These are phyloP conservation scores for Tridacna crocea DNA, from an alignment of 2,888 invertebrate genomes.

Conservation along the genomic window DNA sequence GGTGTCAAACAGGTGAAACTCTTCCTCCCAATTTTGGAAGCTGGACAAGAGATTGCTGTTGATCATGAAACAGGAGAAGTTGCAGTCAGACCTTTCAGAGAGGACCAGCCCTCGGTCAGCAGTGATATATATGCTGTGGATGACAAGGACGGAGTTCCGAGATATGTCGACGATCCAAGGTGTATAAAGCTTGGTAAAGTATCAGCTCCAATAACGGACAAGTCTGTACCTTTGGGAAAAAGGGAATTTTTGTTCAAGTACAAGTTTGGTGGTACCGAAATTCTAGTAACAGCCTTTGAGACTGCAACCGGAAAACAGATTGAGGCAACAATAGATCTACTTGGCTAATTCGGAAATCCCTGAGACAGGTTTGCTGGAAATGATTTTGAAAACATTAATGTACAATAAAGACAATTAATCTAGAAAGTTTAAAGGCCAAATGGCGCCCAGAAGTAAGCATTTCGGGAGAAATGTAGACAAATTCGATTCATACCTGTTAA, in stretches of 20 bases:
- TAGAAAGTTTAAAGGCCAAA: too few relatives aligned
- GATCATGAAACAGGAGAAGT: neutral
- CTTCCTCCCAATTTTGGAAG: neutral
- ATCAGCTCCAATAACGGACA: neutral
- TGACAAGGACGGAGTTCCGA: neutral
- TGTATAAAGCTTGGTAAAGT: neutral
- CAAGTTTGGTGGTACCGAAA: slow-evolving; percentile 23
- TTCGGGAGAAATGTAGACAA: too few relatives aligned
- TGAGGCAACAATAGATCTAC: neutral
- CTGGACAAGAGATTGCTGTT: neutral
- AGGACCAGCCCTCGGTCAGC: neutral
- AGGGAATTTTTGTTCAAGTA: slow-evolving; percentile 1
- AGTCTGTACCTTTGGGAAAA: neutral
- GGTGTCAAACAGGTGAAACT: neutral
- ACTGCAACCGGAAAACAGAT: neutral
- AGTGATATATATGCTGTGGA: neutral
- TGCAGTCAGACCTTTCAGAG: neutral
- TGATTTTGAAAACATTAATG: too few relatives aligned
- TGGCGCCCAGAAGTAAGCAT: too few relatives aligned
- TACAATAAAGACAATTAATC: too few relatives aligned
- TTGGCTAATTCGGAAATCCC: neutral
- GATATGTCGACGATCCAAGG: neutral
- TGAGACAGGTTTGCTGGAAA: too few relatives aligned
- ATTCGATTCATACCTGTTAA: too few relatives aligned
- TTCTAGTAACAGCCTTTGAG: neutral